Percentiles rank a stretch among this genome's conserved stretches.
Conservation (phyloP, 2,797 vertebrate species). For the Enteromius trimaculatus region DNA sequence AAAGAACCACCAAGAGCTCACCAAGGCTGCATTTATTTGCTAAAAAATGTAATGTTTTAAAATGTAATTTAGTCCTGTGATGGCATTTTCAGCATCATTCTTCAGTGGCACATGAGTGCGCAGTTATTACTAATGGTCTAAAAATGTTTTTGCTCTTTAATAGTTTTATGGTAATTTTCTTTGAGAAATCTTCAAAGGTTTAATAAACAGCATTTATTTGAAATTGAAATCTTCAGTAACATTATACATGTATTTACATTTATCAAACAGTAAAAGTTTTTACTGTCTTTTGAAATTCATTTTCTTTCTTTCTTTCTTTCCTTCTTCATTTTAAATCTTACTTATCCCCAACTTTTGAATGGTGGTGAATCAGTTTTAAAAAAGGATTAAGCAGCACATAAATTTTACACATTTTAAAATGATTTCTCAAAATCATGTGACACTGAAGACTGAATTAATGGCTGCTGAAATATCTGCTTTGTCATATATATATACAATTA, state of each 20-base stretch:
- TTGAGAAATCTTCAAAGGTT: neutral
- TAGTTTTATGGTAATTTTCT: neutral
- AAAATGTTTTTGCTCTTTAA: neutral
- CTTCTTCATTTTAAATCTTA: neutral
- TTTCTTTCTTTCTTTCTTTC: neutral
- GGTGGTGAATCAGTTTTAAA: neutral
- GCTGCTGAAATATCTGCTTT: neutral
- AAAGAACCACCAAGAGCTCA: neutral
- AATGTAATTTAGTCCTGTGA: neutral
- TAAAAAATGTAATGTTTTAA: neutral
- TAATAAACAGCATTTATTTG: too few relatives aligned
- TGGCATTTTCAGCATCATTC: neutral
- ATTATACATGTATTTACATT: neutral
- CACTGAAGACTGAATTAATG: neutral
- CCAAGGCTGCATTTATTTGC: neutral
- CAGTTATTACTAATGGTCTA: neutral
- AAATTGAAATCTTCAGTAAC: neutral
- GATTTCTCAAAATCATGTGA: neutral
- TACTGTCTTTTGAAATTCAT: neutral
- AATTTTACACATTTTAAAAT: neutral
- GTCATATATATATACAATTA: neutral
- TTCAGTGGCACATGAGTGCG: neutral
- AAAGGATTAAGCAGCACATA: neutral
- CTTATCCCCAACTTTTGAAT: neutral
- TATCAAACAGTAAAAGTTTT: neutral